Conservation (phyloP, 2,888 invertebrate genomes). For the Limnephilus marmoratus region DNA sequence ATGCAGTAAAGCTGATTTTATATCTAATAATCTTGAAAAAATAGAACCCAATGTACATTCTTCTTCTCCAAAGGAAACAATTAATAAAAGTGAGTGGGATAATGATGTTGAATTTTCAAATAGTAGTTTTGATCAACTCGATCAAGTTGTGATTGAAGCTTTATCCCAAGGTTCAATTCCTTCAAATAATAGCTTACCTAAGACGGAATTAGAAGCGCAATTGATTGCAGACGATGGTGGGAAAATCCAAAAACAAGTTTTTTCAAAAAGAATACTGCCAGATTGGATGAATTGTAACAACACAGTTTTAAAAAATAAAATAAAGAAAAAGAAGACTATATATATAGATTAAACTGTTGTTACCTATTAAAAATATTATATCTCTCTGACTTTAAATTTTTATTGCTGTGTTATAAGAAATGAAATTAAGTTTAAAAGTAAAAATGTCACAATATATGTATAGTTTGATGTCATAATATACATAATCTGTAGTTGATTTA, state of each 20-base stretch:
- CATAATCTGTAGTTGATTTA: no score
- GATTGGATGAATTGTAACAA: background rate
- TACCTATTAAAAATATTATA: background rate
- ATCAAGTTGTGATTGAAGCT: slow-evolving; percentile 23
- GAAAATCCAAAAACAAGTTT: background rate
- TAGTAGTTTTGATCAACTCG: slow-evolving; percentile 35
- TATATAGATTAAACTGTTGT: background rate
- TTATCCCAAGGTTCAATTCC: background rate
- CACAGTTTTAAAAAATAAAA: background rate
- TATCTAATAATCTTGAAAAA: background rate
- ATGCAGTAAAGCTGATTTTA: background rate
- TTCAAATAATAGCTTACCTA: background rate
- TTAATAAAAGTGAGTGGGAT: background rate
- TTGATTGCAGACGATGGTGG: background rate
- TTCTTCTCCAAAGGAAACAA: background rate
- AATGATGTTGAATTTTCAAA: slow-evolving; percentile 28
- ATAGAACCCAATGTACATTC: background rate
- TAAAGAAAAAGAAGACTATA: background rate
- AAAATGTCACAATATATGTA: background rate
- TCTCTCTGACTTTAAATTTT: background rate
- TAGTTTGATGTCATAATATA: no score
- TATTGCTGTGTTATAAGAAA: background rate
- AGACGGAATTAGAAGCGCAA: background rate
- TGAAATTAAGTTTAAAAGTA: no score
- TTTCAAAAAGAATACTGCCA: background rate